Base-by-base conservation (phyloP, 2,888 invertebrate species). In the Latheticus oryzae region DNA sequence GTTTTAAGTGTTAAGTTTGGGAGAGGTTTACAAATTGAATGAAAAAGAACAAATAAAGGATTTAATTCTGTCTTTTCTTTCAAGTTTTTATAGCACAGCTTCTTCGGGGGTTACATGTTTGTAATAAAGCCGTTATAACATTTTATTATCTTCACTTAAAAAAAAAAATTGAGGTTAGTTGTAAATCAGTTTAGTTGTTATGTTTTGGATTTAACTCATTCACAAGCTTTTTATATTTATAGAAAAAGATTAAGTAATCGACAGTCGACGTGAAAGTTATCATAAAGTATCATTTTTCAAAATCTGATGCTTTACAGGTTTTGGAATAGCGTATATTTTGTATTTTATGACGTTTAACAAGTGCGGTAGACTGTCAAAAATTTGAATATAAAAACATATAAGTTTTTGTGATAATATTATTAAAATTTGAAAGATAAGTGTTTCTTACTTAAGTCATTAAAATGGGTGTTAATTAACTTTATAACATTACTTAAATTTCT, bases 311-410 rank as follows among this genome's bases (percentile, higher is more conserved):
- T 30, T 23, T 30, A 15, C 8, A 30, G 17, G 55, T 63, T 63
- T 62, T 57, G 55, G 60, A 62, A 50, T 35, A 58, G 58, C 64
- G 55, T 66, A 64, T 64, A 63, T 64, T 64, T 33, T 19, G 45
- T 57, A 60, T 53, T 65, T 65, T 65, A 65, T 57, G 61, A 47
- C 54, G 53, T 59, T 15, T 26, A 47, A 59, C 61, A 61, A 62
- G 61, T 63, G 60, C 61, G 63, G 64, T 63, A 64, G 61, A 61
- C n/a, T n/a, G n/a, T n/a, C n/a, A n/a, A n/a, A n/a, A n/a, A n/a
- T n/a, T n/a, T n/a, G n/a, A n/a, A n/a, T n/a, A n/a, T n/a, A n/a
- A n/a, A n/a, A n/a, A n/a, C n/a, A n/a, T n/a, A n/a, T n/a, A n/a
- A n/a, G n/a, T n/a, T n/a, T n/a, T n/a, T n/a, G n/a, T n/a, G n/a